phyloP scores from a whole-genome alignment of 2,888 invertebrate species.

The Acrobasis consociella region DNA sequence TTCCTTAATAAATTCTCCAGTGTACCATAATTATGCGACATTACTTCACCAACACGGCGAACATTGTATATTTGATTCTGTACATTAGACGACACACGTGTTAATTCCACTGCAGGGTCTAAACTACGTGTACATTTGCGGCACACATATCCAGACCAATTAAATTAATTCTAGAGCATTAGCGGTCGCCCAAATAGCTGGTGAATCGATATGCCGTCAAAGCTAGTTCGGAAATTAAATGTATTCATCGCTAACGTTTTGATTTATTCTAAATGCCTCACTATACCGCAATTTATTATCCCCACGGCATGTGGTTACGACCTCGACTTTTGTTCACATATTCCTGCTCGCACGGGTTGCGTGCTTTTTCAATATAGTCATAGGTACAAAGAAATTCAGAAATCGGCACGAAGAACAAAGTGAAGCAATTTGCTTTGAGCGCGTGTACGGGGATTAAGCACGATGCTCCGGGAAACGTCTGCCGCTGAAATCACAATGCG shows the following conservation, averaged over 20 bases:
- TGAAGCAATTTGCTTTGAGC: constrained; percentile 46
- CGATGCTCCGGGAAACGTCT: constrained; percentile 40
- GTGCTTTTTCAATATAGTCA: constrained; percentile 26
- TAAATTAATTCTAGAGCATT: constrained; percentile 54
- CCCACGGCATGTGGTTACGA: constrained; percentile 23
- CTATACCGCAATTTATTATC: constrained; percentile 41
- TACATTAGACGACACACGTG: constrained; percentile 1
- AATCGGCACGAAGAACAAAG: constrained; percentile 39
- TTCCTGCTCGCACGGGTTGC: constrained; percentile 23
- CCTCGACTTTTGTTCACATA: constrained; percentile 21
- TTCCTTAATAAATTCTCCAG: constrained; percentile 21
- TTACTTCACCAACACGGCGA: constrained; percentile 19
- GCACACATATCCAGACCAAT: constrained; percentile 36
- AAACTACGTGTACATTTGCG: constrained; percentile 17
- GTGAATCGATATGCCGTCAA: constrained; percentile 49
- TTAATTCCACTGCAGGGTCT: constrained; percentile 23
- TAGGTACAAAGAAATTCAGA: constrained; percentile 19
- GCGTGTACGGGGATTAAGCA: constrained; percentile 42
- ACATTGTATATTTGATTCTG: constrained; percentile 15
- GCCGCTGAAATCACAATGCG: constrained; percentile 45
- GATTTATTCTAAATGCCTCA: constrained; percentile 51
- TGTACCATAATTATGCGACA: constrained; percentile 21
- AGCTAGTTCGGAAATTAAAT: constrained; percentile 63
- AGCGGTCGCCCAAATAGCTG: constrained; percentile 50
- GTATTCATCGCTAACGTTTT: constrained; percentile 59